Percentiles rank a stretch among this genome's conserved stretches.
These are phyloP conservation scores for Bettongia penicillata DNA, from an alignment of 2,113 vertebrate genomes.

Conservation along the genomic window DNA sequence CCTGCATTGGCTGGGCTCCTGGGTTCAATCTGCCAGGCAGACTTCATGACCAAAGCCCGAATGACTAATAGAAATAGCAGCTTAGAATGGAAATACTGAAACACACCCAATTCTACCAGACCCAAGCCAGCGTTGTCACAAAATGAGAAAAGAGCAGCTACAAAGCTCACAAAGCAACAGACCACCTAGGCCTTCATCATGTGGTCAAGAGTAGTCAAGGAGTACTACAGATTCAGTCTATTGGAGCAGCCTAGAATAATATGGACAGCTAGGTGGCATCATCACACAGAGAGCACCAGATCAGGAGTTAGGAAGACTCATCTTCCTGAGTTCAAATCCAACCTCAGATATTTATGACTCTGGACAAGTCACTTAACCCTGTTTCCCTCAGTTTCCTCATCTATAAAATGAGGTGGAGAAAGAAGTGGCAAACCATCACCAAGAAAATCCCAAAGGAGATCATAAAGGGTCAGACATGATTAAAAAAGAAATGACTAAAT, in stretches of 20 bases:
- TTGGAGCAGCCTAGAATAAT: neutral
- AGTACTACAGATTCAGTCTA: neutral
- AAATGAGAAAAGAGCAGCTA: conserved; percentile 19
- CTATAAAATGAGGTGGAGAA: neutral
- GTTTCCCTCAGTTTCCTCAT: neutral
- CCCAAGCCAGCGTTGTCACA: neutral
- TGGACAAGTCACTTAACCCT: neutral
- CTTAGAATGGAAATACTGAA: conserved; percentile 31
- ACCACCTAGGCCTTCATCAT: neutral
- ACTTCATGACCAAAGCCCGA: neutral
- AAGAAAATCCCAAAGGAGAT: neutral
- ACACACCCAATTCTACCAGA: conserved; percentile 19
- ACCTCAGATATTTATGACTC: neutral
- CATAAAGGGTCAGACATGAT: neutral
- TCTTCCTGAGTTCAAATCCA: neutral
- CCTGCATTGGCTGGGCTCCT: neutral
- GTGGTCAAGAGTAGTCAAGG: conserved; percentile 37
- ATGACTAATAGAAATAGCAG: conserved; percentile 28
- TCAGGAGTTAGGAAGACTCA: neutral
- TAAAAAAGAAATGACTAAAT: neutral
- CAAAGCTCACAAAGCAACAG: neutral
- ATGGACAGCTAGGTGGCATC: neutral
- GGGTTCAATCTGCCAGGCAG: neutral
- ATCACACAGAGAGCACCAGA: neutral
- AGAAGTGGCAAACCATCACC: neutral